A percentile compares a stretch with the other conserved stretches of the same genome.
Evolutionary conservation across 2,888 invertebrate genomes (phyloP).

Genomic region (Drosophila fungiperda): DNA sequence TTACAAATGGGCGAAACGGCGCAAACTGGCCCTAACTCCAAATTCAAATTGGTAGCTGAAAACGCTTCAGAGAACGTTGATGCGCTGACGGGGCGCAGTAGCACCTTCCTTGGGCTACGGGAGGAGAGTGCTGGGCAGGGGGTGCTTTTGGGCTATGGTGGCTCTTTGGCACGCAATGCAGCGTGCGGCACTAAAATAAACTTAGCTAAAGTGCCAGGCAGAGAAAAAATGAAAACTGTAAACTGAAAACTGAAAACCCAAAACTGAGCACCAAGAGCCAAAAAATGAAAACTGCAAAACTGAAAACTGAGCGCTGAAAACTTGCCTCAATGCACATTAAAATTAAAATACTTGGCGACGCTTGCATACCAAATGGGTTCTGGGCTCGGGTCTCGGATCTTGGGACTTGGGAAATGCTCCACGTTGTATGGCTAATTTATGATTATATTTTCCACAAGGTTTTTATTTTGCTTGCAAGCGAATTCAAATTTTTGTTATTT

Average conservation of each 20-base stretch:
- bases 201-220: slow-evolving; percentile 54
- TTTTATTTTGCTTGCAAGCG: slow-evolving; percentile 7
- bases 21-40: slow-evolving; percentile 52
- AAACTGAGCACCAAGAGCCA: slow-evolving; percentile 30
- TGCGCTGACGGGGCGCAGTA: slow-evolving; percentile 29
- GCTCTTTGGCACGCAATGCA: slow-evolving; percentile 70
- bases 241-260: slow-evolving; percentile 26
- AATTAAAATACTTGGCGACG: slow-evolving; percentile 73
- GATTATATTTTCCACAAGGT: slow-evolving; percentile 46
- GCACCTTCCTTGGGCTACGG: slow-evolving; percentile 9
- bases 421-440: slow-evolving; percentile 72
- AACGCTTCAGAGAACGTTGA: slow-evolving; percentile 23
- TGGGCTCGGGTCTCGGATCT: background rate
- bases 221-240: slow-evolving; percentile 22
- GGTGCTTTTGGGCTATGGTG: slow-evolving; percentile 23
- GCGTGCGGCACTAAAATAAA: slow-evolving; percentile 67
- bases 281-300: slow-evolving; percentile 27
- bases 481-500: slow-evolving; percentile 10
- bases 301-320: slow-evolving; percentile 37
- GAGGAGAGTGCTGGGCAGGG: background rate
- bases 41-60: slow-evolving; percentile 39
- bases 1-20: slow-evolving; percentile 37
- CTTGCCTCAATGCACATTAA: slow-evolving; percentile 68
- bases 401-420: slow-evolving; percentile 26
- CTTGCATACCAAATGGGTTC: slow-evolving; percentile 60